phyloP scores from a whole-genome alignment of 2,888 invertebrate species.

The Margaritifera margaritifera region DNA sequence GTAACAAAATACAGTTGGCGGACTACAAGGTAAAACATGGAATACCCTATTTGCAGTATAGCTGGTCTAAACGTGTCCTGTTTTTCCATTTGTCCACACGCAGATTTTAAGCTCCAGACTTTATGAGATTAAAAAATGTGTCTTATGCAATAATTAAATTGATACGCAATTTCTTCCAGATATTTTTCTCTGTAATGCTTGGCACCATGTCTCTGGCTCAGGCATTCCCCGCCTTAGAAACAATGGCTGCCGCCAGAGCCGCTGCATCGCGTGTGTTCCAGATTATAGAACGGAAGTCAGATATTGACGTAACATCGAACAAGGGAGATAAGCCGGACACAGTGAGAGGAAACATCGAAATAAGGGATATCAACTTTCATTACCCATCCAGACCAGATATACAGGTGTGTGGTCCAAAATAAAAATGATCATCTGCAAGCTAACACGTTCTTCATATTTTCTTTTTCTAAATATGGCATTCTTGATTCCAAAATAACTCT shows the following conservation, averaged over 20 bases:
- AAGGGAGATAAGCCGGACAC: conserved; percentile 70
- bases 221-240: conserved; percentile 86
- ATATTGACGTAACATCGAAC: conserved; percentile 73
- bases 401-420: conserved; percentile 37
- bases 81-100: too few relatives aligned
- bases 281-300: conserved; percentile 74
- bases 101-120: too few relatives aligned
- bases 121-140: too few relatives aligned
- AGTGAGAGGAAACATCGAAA: conserved; percentile 72
- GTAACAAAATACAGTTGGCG: too few relatives aligned
- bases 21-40: too few relatives aligned
- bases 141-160: too few relatives aligned
- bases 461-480: too few relatives aligned
- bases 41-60: too few relatives aligned
- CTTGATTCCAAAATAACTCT: too few relatives aligned
- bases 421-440: too few relatives aligned
- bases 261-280: conserved; percentile 79
- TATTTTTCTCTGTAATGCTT: conserved; percentile 73
- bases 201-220: conserved; percentile 79
- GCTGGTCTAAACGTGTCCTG: too few relatives aligned
- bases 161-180: conserved; percentile 33
- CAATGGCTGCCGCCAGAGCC: conserved; percentile 85
- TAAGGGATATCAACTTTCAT: conserved; percentile 66
- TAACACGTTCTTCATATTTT: too few relatives aligned
- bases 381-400: conserved; percentile 57